These are phyloP conservation scores for Menidia menidia DNA, from an alignment of 2,797 vertebrate species.

Conservation along the genomic window DNA sequence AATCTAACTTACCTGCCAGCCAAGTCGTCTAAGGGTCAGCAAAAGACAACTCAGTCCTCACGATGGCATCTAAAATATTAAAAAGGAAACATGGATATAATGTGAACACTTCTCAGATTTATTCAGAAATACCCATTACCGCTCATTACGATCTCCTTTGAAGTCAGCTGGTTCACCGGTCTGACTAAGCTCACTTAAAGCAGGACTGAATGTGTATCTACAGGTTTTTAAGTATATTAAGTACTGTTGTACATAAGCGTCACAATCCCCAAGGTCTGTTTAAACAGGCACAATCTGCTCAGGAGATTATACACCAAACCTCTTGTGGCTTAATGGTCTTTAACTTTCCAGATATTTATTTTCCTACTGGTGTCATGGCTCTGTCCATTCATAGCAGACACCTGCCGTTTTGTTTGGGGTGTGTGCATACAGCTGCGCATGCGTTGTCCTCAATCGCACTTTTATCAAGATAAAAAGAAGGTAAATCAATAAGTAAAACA, in stretches of 20 bases:
- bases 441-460: neutral
- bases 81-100: neutral
- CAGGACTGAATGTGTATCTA: neutral
- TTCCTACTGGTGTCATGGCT: slow-evolving; percentile 12
- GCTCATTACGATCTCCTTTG: slow-evolving; percentile 5
- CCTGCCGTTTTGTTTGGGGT: slow-evolving; percentile 12
- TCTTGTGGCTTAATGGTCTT: neutral
- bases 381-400: slow-evolving; percentile 21
- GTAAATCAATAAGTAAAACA: neutral
- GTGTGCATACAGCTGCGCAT: neutral
- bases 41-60: neutral
- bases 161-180: neutral
- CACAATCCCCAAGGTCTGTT: neutral
- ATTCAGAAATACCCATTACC: neutral
- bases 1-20: slow-evolving; percentile 2
- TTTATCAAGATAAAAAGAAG: neutral
- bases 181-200: neutral
- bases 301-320: neutral
- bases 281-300: neutral
- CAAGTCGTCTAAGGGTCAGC: neutral
- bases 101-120: neutral
- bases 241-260: neutral
- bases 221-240: neutral
- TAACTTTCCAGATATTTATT: slow-evolving; percentile 15
- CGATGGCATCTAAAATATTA: neutral